A percentile compares a stretch with the other conserved stretches of the same genome.
Conservation (phyloP, 2,888 invertebrate species). For the Sphaerophoria rueppellii region DNA sequence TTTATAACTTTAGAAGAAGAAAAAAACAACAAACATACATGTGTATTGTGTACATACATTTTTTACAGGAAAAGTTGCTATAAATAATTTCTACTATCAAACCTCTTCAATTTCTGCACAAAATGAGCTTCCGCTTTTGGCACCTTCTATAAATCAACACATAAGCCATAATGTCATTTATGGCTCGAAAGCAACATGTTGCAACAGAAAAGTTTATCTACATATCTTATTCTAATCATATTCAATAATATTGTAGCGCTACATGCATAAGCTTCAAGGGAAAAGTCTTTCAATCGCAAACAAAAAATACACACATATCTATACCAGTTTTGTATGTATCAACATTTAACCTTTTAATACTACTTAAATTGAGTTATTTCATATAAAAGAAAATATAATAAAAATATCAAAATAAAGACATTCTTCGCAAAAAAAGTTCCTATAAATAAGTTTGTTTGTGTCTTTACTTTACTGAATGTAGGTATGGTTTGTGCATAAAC, state of each 20-base stretch:
- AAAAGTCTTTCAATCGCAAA: background rate
- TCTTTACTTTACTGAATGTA: background rate
- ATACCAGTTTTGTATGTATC: background rate
- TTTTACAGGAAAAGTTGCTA: constrained; percentile 67
- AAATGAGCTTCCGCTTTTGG: constrained; percentile 54
- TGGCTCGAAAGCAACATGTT: background rate
- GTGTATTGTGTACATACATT: background rate
- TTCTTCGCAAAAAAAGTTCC: constrained; percentile 53
- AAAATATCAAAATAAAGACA: constrained; percentile 35
- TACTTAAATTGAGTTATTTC: constrained; percentile 15
- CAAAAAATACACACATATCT: constrained; percentile 14
- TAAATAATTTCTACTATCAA: constrained; percentile 39
- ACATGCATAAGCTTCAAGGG: constrained; percentile 2
- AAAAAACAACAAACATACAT: background rate
- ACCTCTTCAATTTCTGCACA: constrained; percentile 42
- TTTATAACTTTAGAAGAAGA: background rate
- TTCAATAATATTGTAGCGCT: background rate
- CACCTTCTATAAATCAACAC: constrained; percentile 58
- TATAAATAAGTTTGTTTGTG: background rate
- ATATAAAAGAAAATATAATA: background rate
- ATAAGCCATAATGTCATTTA: background rate
- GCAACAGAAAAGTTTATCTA: constrained; percentile 30
- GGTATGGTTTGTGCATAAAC: constrained; percentile 1
- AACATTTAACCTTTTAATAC: background rate
- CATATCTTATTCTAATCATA: constrained; percentile 31